Evolutionary conservation across 2,888 invertebrate genomes (phyloP).

Genomic region (Drosophila neotestacea): DNA sequence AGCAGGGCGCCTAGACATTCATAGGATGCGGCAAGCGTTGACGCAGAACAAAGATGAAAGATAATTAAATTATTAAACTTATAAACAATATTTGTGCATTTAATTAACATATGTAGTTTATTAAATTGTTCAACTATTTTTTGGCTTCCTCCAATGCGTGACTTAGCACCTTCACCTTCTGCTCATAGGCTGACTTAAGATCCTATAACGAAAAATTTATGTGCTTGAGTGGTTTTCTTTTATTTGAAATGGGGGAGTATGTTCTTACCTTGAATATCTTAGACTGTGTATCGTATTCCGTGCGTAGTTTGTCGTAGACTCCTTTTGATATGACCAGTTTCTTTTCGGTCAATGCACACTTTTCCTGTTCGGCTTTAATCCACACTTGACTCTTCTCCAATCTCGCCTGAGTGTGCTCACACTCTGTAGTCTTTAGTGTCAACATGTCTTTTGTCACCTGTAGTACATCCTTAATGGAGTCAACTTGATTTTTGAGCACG

Average conservation of each 20-base stretch:
- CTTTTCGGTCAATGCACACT: slow-evolving; percentile 89
- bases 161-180: slow-evolving; percentile 86
- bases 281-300: slow-evolving; percentile 92
- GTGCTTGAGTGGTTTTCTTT: not conserved
- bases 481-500: slow-evolving; percentile 88
- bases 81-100: slow-evolving; percentile 70
- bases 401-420: slow-evolving; percentile 89
- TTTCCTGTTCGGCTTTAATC: slow-evolving; percentile 90
- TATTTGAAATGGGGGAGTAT: not conserved
- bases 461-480: slow-evolving; percentile 92
- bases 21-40: not conserved
- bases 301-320: slow-evolving; percentile 91
- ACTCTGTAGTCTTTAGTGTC: slow-evolving; percentile 91
- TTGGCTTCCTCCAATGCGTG: slow-evolving; percentile 77
- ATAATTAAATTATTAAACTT: slow-evolving; percentile 74
- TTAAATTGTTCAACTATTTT: slow-evolving; percentile 72
- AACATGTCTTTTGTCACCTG: slow-evolving; percentile 92
- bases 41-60: slow-evolving; percentile 44
- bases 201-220: slow-evolving; percentile 85
- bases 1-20: slow-evolving; percentile 52
- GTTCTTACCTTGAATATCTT: slow-evolving; percentile 88
- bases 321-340: slow-evolving; percentile 90
- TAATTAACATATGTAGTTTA: slow-evolving; percentile 70
- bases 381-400: slow-evolving; percentile 88
- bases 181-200: slow-evolving; percentile 89